Percentiles rank a stretch among this genome's conserved stretches.
These are phyloP conservation scores for Callitettix versicolor DNA, from an alignment of 1,140 invertebrate genomes.

Conservation along the genomic window DNA sequence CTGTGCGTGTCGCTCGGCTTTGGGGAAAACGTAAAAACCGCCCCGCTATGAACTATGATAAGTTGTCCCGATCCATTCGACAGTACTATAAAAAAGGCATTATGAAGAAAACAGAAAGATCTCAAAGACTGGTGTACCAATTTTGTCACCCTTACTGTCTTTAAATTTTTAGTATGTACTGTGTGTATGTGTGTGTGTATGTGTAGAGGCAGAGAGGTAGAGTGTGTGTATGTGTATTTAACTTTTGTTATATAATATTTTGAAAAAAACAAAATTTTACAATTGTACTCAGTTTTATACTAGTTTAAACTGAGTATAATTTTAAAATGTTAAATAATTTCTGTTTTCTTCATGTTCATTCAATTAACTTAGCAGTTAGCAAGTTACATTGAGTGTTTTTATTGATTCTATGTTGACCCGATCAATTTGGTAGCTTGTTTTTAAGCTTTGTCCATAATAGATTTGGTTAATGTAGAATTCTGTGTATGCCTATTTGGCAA, in stretches of 20 bases:
- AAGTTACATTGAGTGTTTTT: background rate
- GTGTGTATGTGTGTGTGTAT: too few relatives aligned
- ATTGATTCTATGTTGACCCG: background rate
- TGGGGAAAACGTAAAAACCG: slow-evolving; percentile 97
- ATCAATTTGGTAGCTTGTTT: slow-evolving; percentile 6
- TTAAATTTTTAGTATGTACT: slow-evolving; percentile 36
- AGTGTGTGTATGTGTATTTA: too few relatives aligned
- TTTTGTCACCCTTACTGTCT: slow-evolving; percentile 92
- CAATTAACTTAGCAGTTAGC: slow-evolving; percentile 16
- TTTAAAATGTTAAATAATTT: background rate
- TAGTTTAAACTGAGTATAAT: too few relatives aligned
- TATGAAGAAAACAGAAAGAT: slow-evolving; percentile 98
- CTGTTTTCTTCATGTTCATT: slow-evolving; percentile 4
- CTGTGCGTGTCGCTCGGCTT: slow-evolving; percentile 83
- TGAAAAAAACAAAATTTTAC: too few relatives aligned
- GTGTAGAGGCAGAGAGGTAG: too few relatives aligned
- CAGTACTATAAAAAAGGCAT: slow-evolving; percentile 99
- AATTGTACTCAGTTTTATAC: too few relatives aligned
- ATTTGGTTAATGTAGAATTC: slow-evolving; percentile 7
- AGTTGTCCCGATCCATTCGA: slow-evolving; percentile 90
- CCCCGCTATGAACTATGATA: slow-evolving; percentile 99
- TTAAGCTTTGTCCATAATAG: slow-evolving; percentile 1
- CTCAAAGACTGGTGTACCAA: slow-evolving; percentile 96
- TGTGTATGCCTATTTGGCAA: slow-evolving; percentile 24
- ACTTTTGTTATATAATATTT: too few relatives aligned